Evolutionary conservation across 2,113 vertebrate genomes (phyloP), one percentile per base, ranked within the genome.

Genomic region (Quiscalus mexicanus): DNA sequence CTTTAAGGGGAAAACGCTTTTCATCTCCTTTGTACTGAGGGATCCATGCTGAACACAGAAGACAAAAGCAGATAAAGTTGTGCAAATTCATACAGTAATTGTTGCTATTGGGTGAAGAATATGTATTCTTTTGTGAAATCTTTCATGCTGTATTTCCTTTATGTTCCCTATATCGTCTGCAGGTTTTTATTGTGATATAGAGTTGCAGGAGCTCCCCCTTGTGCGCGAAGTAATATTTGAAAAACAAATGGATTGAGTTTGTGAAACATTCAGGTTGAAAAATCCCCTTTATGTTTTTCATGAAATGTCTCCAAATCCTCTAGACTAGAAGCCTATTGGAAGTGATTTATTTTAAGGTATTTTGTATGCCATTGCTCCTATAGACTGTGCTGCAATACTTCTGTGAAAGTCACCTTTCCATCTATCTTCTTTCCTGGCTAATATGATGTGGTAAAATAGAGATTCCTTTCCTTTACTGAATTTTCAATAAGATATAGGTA

Each of bases 171-270:
- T 62, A n/a, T 44, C 93, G 23, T 30, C 41, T 78, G 58, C 41
- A 30, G 18, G 24, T 25, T 41, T 92, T 60, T 92, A 3, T 24
- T 84, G 58, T 73, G 55, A 7, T 89, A 59, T 6, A 77, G 88
- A 98, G 96, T 94, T 96, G 84, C 96, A 47, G 90, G 90, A 92
- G 96, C 97, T 95, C 98, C 98, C 96, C 91, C 98, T 98, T 70
- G 96, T 97, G 98, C 79, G 65, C 2, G 3, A 88, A 74, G 15
- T 63, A 3, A 33, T 69, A 81, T 56, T 87, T 2, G 8, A 71
- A 76, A 69, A 83, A 50, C 12, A 25, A 50, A 6, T 5, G 23
- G 18, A 8, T 69, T 6, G 9, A 76, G 12, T 80, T 70, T 35
- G n/a, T 47, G 63, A 76, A 3, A 12, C 12, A 58, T 33, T 28